Evolutionary conservation across 2,888 invertebrate genomes (phyloP).

Genomic region (Cheilosia pagana): DNA sequence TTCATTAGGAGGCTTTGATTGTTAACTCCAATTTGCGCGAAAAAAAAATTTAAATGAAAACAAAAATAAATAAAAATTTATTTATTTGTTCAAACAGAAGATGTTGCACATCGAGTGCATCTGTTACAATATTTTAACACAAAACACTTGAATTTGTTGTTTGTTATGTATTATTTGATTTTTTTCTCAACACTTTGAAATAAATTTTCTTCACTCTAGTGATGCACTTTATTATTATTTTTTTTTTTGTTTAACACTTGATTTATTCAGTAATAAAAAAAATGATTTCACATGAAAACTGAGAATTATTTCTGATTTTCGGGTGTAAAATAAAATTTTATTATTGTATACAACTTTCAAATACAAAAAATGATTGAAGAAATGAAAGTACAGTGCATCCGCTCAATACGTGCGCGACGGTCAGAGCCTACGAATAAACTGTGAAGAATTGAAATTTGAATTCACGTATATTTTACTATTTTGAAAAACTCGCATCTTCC

Average conservation of each 20-base stretch:
- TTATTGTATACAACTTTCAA: slow-evolving; percentile 15
- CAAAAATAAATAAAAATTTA: slow-evolving; percentile 25
- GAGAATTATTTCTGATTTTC: not conserved
- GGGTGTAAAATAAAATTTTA: not conserved
- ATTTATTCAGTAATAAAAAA: no score
- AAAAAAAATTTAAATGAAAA: slow-evolving; percentile 38
- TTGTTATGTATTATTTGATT: not conserved
- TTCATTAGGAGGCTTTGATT: slow-evolving; percentile 81
- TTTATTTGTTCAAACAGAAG: slow-evolving; percentile 12
- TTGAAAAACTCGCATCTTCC: slow-evolving; percentile 20
- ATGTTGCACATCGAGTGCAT: not conserved
- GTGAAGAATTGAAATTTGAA: slow-evolving; percentile 63
- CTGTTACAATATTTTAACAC: slow-evolving; percentile 5
- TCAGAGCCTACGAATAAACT: slow-evolving; percentile 78
- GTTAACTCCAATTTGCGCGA: slow-evolving; percentile 53
- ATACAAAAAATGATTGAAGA: slow-evolving; percentile 3
- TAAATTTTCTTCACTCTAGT: no score
- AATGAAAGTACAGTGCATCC: slow-evolving; percentile 64
- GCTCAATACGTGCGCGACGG: slow-evolving; percentile 77
- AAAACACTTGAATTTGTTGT: slow-evolving; percentile 14
- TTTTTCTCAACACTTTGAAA: no score
- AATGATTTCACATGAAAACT: not conserved
- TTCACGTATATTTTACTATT: slow-evolving; percentile 68
- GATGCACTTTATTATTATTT: no score
- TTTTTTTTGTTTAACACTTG: no score